Conservation (phyloP, 92 coral and sea anemone species). For the Paragorgia papillata region DNA sequence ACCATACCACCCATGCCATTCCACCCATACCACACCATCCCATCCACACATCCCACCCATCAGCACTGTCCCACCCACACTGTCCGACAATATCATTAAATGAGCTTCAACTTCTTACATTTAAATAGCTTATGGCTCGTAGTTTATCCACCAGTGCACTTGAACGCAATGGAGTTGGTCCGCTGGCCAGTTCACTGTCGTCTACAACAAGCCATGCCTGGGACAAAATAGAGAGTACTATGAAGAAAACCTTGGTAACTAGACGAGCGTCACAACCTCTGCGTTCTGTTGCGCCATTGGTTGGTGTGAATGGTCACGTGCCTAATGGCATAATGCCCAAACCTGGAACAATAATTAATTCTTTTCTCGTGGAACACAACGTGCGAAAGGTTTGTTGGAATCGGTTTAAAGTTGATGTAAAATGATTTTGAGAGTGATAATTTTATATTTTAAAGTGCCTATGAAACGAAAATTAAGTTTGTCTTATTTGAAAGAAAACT, state of each 20-base stretch:
- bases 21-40: no score
- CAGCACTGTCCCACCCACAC: no score
- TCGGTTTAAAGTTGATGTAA: not conserved
- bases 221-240: conserved; percentile 54
- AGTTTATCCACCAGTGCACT: conserved; percentile 89
- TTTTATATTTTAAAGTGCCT: no score
- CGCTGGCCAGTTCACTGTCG: conserved; percentile 58
- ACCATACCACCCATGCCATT: no score
- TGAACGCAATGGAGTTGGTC: conserved; percentile 74
- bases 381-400: conserved; percentile 73
- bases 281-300: conserved; percentile 63
- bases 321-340: conserved; percentile 46
- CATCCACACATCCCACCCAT: no score
- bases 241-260: conserved; percentile 56
- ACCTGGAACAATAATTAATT: conserved; percentile 81
- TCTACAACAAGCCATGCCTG: conserved; percentile 74
- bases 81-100: no score
- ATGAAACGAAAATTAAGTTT: no score
- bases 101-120: no score
- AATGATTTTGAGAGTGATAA: no score
- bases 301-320: conserved; percentile 73
- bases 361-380: conserved; percentile 79
- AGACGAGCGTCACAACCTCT: conserved; percentile 89
- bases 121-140: conserved; percentile 57
- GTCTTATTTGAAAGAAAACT: no score